phyloP scores from a whole-genome alignment of 2,888 invertebrate species.

The Liodrosophila aerea region DNA sequence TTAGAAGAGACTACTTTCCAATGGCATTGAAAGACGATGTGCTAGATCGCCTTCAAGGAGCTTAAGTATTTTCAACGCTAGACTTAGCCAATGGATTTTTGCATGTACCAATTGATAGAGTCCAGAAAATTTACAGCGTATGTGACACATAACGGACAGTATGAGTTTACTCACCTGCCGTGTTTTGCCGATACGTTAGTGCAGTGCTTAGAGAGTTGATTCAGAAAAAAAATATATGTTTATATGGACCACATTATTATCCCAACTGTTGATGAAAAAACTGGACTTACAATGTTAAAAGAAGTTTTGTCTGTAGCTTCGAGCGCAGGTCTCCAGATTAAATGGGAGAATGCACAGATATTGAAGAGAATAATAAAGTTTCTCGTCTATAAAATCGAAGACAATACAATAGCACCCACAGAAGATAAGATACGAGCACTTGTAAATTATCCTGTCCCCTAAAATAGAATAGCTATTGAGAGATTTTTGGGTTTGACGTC shows the following conservation, averaged over 20 bases:
- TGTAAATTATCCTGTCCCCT: too few relatives aligned
- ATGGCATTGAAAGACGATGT: conserved; percentile 12
- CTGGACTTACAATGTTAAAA: neutral
- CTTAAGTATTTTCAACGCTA: neutral
- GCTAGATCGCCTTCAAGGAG: conserved; percentile 5
- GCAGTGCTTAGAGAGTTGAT: neutral
- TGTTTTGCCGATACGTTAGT: too few relatives aligned
- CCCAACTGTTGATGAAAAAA: neutral
- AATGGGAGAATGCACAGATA: conserved; percentile 1
- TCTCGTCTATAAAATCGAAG: neutral
- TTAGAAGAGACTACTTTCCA: conserved; percentile 9
- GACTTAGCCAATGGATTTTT: conserved; percentile 16
- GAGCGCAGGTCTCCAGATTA: neutral
- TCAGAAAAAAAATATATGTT: neutral
- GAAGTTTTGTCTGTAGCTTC: neutral
- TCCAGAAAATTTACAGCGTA: conserved; percentile 1
- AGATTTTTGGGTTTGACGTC: too few relatives aligned
- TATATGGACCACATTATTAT: conserved; percentile 17
- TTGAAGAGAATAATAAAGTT: conserved; percentile 1
- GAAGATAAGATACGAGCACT: too few relatives aligned
- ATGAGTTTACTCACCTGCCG: neutral
- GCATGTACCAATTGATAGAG: neutral
- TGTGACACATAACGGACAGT: conserved; percentile 3
- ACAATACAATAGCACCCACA: too few relatives aligned
- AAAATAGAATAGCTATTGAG: too few relatives aligned